Evolutionary conservation across 2,113 vertebrate species (phyloP), one percentile per base, ranked within the genome.

Genomic region (Vulpes ferrilata): DNA sequence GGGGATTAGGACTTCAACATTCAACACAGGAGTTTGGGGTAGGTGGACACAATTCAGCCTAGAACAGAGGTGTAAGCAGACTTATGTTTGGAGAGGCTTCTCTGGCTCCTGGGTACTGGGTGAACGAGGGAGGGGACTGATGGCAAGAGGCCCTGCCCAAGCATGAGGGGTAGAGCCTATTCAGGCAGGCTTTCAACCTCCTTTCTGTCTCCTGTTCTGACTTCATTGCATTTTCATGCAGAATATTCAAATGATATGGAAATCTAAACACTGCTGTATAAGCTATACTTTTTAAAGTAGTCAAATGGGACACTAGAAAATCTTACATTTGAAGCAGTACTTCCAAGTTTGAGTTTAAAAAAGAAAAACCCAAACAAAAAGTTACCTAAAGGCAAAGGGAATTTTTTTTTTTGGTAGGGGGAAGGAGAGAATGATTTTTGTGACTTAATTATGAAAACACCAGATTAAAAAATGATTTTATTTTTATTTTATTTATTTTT

Each of bases 381-480:
- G 1, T 76, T 23, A 65, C 48, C 43, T 95, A 86, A 85, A 96
- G 51, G 48, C 4, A 59, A 82, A 90, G 16, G 25, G 38, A 94
- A 80, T 57, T 27, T 27, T 67, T 67, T 15, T 30, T 30, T 65
- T 13, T 65, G 27, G 55, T 32, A 30, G 65, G 19, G 19, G 15
- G 32, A n/a, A 69, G n/a, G 32, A 90, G 19, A 35, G 57, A 94
- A 80, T 57, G 5, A 88, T 87, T 64, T 79, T 85, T 86, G 22
- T 96, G 65, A 55, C 38, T 90, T 80, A 95, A 53, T 73, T 78
- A 55, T 74, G 23, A 87, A 95, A 81, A 73, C 69, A 88, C 23
- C 19, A 38, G 38, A 82, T 94, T 43, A 43, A 43, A 53, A 90
- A 95, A 82, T 80, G 1, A 43, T 80, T 83, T 80, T 74, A 43